phyloP scores from a whole-genome alignment of 2,888 invertebrate genomes.

The Lepeophtheirus nordmannii region DNA sequence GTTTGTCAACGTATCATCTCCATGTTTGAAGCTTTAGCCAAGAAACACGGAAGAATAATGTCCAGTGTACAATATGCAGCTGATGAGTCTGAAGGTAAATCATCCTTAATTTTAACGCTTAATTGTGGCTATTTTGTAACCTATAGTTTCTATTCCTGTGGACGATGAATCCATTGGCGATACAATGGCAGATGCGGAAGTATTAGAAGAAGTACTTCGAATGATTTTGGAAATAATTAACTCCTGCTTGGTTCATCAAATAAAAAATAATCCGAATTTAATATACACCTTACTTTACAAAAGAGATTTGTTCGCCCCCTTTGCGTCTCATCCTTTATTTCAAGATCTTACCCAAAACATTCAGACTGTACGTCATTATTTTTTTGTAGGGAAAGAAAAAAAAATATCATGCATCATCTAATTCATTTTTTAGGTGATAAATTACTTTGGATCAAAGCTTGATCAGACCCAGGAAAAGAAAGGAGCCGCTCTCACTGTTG shows the following conservation, averaged over 20 bases:
- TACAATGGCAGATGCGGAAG: constrained; percentile 52
- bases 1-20: constrained; percentile 86
- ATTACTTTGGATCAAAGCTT: background rate
- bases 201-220: constrained; percentile 83
- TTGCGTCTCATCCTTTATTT: constrained; percentile 71
- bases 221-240: constrained; percentile 96
- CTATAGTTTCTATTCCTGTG: background rate
- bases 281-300: constrained; percentile 92
- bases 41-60: constrained; percentile 46
- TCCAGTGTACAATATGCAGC: constrained; percentile 3
- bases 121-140: too few relatives aligned
- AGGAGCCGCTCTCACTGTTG: constrained; percentile 13
- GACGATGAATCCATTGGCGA: constrained; percentile 9
- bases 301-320: constrained; percentile 67
- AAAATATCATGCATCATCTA: too few relatives aligned
- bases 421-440: constrained; percentile 2
- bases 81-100: background rate
- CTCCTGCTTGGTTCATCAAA: constrained; percentile 72
- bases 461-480: constrained; percentile 12
- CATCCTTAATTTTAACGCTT: background rate
- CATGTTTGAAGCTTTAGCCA: constrained; percentile 74
- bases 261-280: constrained; percentile 60
- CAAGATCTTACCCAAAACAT: constrained; percentile 88
- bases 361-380: constrained; percentile 63
- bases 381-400: too few relatives aligned